Base-by-base conservation (phyloP, 2,797 vertebrate species). In the Acanthopagrus latus region DNA sequence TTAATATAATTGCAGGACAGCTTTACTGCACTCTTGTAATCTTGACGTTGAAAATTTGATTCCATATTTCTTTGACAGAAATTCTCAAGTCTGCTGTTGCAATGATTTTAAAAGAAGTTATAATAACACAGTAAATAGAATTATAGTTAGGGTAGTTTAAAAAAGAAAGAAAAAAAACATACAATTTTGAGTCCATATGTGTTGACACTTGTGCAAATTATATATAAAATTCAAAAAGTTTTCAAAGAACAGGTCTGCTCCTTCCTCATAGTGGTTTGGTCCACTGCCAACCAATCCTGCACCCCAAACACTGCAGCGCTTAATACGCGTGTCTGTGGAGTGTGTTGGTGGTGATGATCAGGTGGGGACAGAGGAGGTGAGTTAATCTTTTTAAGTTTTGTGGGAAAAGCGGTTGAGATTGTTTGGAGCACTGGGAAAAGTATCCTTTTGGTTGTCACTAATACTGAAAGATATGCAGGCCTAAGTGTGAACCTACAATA, bases 1-100 rank as follows among this genome's bases (percentile, higher is more conserved):
- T 71, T 51, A 66, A 76, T 58, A 78, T 20, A 12, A 5, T 59
- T 71, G 69, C 48, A 64, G 43, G 57, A 46, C 25, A 72, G 59
- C 62, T 71, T 70, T 43, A 51, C 50, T 65, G 44, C 60, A 64
- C 18, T 76, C 29, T 25, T 76, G 25, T 25, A 27, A 27, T 27
- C 27, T 2, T 27, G 23, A 10, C 25, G 27, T 16, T 16, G 29
- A 7, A 54, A 66, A 56, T 57, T 38, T 27, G 5, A 80, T 54
- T 68, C 79, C 13, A 54, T 52, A 56, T 64, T 64, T 64, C 23
- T 74, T 29, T 25, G 27, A 70, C 27, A 66, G 8, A 68, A 52
- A 33, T 7, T 33, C 23, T 62, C n/a, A 55, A 64, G 25, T 23
- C 33, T 55, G 46, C 38, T 79, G 50, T 63, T 63, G 38, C 33